Conservation (phyloP, 1,140 invertebrate species). For the Macrosteles quadrilineatus region DNA sequence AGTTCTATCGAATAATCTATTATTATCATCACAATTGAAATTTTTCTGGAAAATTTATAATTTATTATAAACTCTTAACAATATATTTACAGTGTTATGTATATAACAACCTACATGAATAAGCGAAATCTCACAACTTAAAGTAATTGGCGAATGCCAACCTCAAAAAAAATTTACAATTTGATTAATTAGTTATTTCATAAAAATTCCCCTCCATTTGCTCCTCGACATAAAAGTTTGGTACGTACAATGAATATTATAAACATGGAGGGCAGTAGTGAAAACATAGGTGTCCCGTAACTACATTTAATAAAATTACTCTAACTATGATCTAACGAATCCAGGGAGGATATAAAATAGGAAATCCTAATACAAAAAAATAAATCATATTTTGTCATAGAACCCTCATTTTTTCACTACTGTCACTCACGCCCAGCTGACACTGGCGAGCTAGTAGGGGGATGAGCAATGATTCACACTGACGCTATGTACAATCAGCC, state of each 20-base stretch:
- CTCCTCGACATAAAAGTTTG: neutral
- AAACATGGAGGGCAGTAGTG: neutral
- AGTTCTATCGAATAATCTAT: neutral
- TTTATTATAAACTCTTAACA: constrained; percentile 24
- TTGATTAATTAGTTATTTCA: neutral
- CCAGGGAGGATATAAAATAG: neutral
- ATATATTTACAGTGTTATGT: constrained; percentile 4
- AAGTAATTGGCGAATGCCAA: neutral
- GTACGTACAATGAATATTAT: neutral
- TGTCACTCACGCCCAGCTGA: neutral
- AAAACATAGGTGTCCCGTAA: neutral
- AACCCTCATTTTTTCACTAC: neutral
- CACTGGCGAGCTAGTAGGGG: neutral
- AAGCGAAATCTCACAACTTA: neutral
- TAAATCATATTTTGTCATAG: neutral
- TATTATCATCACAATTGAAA: constrained; percentile 19
- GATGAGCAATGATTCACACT: constrained; percentile 18
- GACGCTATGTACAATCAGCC: constrained; percentile 16
- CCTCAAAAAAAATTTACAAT: neutral
- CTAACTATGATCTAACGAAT: neutral
- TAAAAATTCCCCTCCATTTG: neutral
- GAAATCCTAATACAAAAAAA: neutral
- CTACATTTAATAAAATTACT: neutral
- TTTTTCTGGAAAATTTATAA: constrained; percentile 9
- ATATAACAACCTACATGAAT: constrained; percentile 25